Conservation (phyloP, 2,113 vertebrate species). For the Capra hircus region DNA sequence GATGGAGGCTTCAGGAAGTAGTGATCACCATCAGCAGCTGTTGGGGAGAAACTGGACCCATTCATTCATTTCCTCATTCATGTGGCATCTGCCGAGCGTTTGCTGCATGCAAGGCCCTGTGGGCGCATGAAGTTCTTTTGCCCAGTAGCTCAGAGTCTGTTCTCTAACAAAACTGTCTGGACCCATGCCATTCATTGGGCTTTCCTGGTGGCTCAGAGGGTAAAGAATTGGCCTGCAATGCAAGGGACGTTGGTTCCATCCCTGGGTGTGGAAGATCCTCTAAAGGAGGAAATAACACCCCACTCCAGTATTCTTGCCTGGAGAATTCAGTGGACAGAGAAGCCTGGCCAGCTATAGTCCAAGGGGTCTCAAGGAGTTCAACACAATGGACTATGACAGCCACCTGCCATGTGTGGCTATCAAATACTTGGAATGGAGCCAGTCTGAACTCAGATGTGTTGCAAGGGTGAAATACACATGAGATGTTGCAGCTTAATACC, state of each 20-base stretch:
- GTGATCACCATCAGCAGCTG: not conserved
- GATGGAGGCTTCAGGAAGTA: not conserved
- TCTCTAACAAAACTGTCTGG: not conserved
- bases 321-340: not conserved
- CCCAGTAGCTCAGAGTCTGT: not conserved
- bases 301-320: not conserved
- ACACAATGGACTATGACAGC: rapidly evolving
- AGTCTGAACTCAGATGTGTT: not conserved
- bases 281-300: not conserved
- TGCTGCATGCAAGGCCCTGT: not conserved
- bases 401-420: not conserved
- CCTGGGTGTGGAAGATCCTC: not conserved
- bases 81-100: not conserved
- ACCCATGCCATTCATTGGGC: not conserved
- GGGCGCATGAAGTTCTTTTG: not conserved
- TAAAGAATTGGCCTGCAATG: not conserved
- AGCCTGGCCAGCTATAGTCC: not conserved
- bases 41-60: not conserved
- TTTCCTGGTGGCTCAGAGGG: not conserved
- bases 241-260: not conserved
- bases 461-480: not conserved
- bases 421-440: not conserved
- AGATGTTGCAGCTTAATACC: not conserved
- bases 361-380: not conserved
- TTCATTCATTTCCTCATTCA: not conserved